Base-by-base conservation (phyloP, 2,888 invertebrate species). In the Pheosia tremula region DNA sequence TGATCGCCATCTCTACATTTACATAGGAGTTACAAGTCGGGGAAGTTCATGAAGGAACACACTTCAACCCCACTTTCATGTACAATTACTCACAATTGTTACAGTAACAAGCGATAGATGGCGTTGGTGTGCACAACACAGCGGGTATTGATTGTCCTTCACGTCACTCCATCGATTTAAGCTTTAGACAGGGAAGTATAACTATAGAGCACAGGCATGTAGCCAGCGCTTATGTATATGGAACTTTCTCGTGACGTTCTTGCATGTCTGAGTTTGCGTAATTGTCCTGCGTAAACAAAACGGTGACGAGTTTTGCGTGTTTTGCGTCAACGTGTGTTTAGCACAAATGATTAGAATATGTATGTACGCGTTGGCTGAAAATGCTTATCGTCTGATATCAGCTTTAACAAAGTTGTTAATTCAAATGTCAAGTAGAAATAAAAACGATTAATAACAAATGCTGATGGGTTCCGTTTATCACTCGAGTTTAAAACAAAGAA, bases 211-310 rank as follows among this genome's bases (percentile, higher is more conserved):
- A 50, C 60, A 61, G 7, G 50, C 50, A 54, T 57, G 56, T 37
- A 66, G 24, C 24, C 24, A 64, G 61, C 53, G 66, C 67, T 67
- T 71, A 74, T 71, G 74, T 69, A 24, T 24, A 24, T 24, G 24
- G 70, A 77, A 78, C 77, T 84, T 83, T 81, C 74, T 72, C 36
- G 50, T 83, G 80, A 83, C 79, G 82, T 80, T 75, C 71, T 69
- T 66, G 67, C 63, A 69, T 62, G 68, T 73, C 61, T 60, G 62
- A 59, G 66, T 70, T 72, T 79, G 75, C 81, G 83, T 79, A 81
- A 80, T 62, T 64, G 62, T 60, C 39, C 63, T 64, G 61, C 76
- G 77, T 77, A 76, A 77, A 74, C 65, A 74, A 58, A 62, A 64
- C 68, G 63, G 66, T 76, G 72, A 75, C 74, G 72, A 71, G 63